Evolutionary conservation across 2,113 vertebrate species (phyloP).

Genomic region (Pyxicephalus adspersus): DNA sequence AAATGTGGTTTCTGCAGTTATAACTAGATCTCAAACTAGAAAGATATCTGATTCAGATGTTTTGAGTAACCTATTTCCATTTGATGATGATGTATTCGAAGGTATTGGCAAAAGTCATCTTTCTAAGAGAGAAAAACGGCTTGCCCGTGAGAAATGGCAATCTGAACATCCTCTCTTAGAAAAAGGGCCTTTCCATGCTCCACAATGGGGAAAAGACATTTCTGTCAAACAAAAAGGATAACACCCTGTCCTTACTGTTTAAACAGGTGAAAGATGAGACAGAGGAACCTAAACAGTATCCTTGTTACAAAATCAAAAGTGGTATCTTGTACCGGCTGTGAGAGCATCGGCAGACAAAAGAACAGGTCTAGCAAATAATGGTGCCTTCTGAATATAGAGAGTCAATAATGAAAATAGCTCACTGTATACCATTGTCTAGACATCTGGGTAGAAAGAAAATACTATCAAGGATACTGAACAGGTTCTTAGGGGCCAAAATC

Average conservation of each 20-base stretch:
- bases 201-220: too few relatives aligned
- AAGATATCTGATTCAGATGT: background rate
- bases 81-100: conserved; percentile 1
- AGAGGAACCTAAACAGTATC: background rate
- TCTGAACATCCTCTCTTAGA: too few relatives aligned
- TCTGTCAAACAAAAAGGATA: too few relatives aligned
- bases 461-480: background rate
- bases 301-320: background rate
- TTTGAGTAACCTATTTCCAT: conserved; percentile 2
- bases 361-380: background rate
- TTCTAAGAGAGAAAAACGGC: background rate
- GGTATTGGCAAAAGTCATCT: background rate
- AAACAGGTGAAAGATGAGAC: background rate
- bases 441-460: background rate
- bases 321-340: background rate
- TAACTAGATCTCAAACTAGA: too few relatives aligned
- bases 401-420: background rate
- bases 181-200: too few relatives aligned
- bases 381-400: background rate
- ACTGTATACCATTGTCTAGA: background rate
- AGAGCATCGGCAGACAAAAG: background rate
- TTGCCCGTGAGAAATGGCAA: background rate
- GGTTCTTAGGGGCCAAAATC: background rate
- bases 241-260: too few relatives aligned
- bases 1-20: too few relatives aligned